phyloP scores from a whole-genome alignment of 2,888 invertebrate species.

The Pachydiplax longipennis region DNA sequence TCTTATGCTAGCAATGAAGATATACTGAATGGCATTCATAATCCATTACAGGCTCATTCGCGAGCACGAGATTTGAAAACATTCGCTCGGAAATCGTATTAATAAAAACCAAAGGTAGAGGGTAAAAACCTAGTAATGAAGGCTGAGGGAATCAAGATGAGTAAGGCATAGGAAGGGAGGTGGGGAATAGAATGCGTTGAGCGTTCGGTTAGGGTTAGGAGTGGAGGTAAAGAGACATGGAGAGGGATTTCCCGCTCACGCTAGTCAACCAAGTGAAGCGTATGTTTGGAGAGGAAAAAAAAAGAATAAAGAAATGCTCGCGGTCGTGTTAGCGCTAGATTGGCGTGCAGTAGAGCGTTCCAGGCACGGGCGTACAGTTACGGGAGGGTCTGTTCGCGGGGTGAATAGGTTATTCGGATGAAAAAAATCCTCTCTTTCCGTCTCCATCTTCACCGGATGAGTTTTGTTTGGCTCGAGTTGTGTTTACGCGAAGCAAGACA shows the following conservation, averaged over 20 bases:
- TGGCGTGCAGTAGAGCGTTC: not conserved
- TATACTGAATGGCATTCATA: too few species aligned
- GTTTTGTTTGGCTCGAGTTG: not conserved
- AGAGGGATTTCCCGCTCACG: not conserved
- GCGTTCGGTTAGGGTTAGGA: not conserved
- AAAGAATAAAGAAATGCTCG: not conserved
- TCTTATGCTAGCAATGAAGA: too few species aligned
- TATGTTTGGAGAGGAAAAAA: not conserved
- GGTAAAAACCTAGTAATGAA: too few species aligned
- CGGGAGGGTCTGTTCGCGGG: not conserved
- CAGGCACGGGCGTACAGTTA: not conserved
- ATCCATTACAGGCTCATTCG: too few species aligned
- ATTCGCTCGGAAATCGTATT: too few species aligned
- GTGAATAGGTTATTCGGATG: not conserved
- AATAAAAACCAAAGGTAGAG: too few species aligned
- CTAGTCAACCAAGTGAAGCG: not conserved
- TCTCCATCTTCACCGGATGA: not conserved
- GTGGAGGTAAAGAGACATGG: not conserved
- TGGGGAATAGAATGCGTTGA: not conserved
- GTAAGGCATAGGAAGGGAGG: not conserved
- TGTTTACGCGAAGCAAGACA: not conserved
- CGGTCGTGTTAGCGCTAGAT: not conserved
- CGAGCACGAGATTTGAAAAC: not conserved
- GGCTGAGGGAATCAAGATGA: not conserved
- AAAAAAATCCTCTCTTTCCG: not conserved